phyloP scores from a whole-genome alignment of 1,140 invertebrate species.

The Caerostris extrusa region DNA sequence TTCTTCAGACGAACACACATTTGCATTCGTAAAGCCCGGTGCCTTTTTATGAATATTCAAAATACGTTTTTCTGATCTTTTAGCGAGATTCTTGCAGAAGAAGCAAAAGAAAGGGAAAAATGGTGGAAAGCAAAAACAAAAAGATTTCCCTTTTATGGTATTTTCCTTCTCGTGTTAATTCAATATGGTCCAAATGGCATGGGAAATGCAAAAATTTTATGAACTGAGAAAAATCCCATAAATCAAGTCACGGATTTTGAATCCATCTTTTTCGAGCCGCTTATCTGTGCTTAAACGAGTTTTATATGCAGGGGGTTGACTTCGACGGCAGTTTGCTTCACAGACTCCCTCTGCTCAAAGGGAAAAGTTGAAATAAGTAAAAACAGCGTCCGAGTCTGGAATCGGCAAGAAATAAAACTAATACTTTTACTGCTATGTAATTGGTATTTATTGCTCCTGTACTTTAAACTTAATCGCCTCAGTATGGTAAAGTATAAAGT shows the following conservation, averaged over 20 bases:
- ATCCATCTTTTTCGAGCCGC: conserved; percentile 72
- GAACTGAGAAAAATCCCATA: conserved; percentile 73
- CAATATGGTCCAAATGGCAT: conserved; percentile 62
- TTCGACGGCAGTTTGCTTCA: conserved; percentile 51
- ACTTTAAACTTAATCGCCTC: too few relatives aligned
- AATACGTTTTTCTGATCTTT: not conserved
- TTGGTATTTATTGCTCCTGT: too few relatives aligned
- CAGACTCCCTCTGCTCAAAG: not conserved
- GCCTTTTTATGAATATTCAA: conserved; percentile 25
- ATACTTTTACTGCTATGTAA: too few relatives aligned
- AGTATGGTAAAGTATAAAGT: too few relatives aligned
- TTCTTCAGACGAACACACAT: not conserved
- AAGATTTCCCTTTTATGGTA: conserved; percentile 49
- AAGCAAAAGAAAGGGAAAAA: not conserved
- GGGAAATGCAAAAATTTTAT: conserved; percentile 73
- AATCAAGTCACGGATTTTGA: conserved; percentile 75
- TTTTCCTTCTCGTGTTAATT: conserved; percentile 63
- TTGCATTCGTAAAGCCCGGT: not conserved
- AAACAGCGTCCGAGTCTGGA: too few relatives aligned
- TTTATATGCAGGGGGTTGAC: conserved; percentile 72
- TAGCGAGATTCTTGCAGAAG: not conserved
- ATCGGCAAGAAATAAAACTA: too few relatives aligned
- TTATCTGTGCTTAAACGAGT: conserved; percentile 74
- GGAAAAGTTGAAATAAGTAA: not conserved
- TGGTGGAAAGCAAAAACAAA: not conserved